A percentile compares a stretch with the other conserved stretches of the same genome.
Evolutionary conservation across 2,797 vertebrate species (phyloP).

Genomic region (Melanogrammus aeglefinus): DNA sequence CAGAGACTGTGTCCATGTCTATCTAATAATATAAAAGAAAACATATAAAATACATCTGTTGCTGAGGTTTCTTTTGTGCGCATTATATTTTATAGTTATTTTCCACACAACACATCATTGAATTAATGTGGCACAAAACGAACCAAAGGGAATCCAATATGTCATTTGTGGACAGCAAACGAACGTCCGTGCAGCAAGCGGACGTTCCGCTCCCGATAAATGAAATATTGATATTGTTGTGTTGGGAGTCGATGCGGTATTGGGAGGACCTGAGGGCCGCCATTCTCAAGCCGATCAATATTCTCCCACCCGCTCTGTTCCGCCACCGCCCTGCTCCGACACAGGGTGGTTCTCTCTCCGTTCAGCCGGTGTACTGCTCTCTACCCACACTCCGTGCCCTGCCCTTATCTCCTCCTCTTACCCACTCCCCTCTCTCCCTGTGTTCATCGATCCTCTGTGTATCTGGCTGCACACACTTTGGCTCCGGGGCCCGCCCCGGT

Average conservation of each 20-base stretch:
- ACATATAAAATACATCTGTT: neutral
- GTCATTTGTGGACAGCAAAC: neutral
- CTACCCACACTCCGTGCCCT: neutral
- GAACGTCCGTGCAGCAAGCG: neutral
- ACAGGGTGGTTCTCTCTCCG: neutral
- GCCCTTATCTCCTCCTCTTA: slow-evolving; percentile 27
- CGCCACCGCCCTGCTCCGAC: neutral
- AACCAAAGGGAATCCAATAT: neutral
- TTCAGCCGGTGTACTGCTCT: neutral
- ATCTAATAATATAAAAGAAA: neutral
- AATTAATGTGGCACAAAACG: neutral
- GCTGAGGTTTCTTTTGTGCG: neutral
- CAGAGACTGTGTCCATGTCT: neutral
- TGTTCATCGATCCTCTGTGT: slow-evolving; percentile 42
- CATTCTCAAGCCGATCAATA: neutral
- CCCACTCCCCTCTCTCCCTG: slow-evolving; percentile 24
- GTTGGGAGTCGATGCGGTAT: neutral
- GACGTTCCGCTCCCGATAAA: neutral
- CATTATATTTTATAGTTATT: neutral
- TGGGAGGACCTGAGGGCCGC: neutral
- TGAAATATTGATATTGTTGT: slow-evolving; percentile 1
- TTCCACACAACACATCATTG: too few species aligned
- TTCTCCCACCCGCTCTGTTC: neutral
- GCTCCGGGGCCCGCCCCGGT: slow-evolving; percentile 43
- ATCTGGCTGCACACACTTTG: slow-evolving; percentile 33